A percentile compares a stretch with the other conserved stretches of the same genome.
Conservation (phyloP, 2,888 invertebrate species). For the Mythimna pallens region DNA sequence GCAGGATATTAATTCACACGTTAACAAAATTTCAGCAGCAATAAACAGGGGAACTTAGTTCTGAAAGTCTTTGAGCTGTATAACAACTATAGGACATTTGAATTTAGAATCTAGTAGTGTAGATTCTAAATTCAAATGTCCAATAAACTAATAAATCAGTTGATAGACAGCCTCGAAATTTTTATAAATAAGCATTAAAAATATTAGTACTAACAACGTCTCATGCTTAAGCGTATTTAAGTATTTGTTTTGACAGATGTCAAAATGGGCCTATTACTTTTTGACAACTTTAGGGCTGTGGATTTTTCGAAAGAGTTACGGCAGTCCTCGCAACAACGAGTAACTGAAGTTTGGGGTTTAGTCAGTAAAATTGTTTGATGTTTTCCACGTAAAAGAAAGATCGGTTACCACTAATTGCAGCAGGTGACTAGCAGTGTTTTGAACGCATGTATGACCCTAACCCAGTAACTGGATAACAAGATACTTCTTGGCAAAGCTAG, state of each 20-base stretch:
- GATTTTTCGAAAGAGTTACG: too few relatives aligned
- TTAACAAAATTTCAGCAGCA: neutral
- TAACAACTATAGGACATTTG: neutral
- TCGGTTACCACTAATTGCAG: neutral
- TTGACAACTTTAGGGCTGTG: too few relatives aligned
- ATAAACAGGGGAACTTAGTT: neutral
- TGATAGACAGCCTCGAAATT: neutral
- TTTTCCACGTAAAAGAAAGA: too few relatives aligned
- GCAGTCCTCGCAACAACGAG: too few relatives aligned
- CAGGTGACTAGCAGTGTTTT: too few relatives aligned
- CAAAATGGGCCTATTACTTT: too few relatives aligned
- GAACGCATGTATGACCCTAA: too few relatives aligned
- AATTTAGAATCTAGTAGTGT: neutral
- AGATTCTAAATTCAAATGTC: neutral
- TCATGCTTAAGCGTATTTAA: slow-evolving; percentile 32
- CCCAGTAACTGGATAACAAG: too few relatives aligned
- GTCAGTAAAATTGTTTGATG: too few relatives aligned
- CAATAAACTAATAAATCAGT: neutral
- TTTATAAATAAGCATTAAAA: neutral
- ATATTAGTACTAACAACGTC: slow-evolving; percentile 42
- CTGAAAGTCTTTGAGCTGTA: neutral
- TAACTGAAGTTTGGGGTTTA: too few relatives aligned
- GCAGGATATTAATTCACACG: slow-evolving; percentile 26
- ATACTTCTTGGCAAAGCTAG: too few relatives aligned
- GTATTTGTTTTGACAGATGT: too few relatives aligned